A percentile compares a stretch with the other conserved stretches of the same genome.
These are phyloP conservation scores for Liposcelis brunnea DNA, from an alignment of 2,888 invertebrate species.

Conservation along the genomic window DNA sequence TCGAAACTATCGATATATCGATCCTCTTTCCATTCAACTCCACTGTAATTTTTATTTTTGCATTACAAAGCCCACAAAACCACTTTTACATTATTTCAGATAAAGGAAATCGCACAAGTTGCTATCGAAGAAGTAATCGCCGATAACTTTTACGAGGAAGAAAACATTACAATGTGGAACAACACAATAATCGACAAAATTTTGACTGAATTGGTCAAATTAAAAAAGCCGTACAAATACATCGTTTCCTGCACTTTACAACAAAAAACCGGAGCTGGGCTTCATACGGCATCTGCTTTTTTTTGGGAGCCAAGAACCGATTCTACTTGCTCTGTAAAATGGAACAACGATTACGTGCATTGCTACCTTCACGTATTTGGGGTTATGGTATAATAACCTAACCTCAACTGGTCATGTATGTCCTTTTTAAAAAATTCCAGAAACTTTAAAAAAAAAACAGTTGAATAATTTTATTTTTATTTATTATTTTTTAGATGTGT, in stretches of 20 bases:
- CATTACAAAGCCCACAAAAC: too few relatives aligned
- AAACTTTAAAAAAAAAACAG: too few relatives aligned
- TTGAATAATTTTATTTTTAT: too few relatives aligned
- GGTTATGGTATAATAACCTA: background rate
- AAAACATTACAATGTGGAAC: background rate
- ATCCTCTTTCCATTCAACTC: too few relatives aligned
- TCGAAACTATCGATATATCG: too few relatives aligned
- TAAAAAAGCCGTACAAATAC: conserved; percentile 6
- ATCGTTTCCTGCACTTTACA: background rate
- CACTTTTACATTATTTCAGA: too few relatives aligned
- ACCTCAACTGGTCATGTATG: too few relatives aligned
- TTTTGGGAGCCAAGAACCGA: background rate
- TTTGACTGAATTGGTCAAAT: background rate
- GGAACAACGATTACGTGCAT: conserved; percentile 2
- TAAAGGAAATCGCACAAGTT: too few relatives aligned
- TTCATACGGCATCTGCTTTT: background rate
- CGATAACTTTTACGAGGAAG: background rate
- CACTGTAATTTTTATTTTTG: too few relatives aligned
- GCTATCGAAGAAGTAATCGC: background rate
- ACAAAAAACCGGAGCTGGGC: conserved; percentile 5
- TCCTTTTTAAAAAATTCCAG: too few relatives aligned
- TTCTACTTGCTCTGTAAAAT: background rate
- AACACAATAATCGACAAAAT: background rate
- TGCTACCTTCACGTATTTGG: background rate
- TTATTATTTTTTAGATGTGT: too few relatives aligned